Base-by-base conservation (phyloP, 2,797 vertebrate species). In the Salarias fasciatus region DNA sequence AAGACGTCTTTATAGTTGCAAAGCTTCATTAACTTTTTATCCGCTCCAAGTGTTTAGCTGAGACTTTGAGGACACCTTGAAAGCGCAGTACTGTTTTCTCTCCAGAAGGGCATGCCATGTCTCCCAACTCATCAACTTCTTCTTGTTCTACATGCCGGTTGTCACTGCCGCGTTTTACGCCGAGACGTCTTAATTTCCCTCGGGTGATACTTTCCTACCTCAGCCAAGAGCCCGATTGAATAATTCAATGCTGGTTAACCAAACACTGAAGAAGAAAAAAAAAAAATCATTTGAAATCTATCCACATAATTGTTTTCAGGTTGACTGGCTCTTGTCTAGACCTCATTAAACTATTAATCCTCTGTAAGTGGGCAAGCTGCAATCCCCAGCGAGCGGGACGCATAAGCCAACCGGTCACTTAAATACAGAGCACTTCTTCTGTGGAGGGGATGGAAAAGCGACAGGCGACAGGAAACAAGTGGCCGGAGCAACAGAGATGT, bases 321-420 rank as follows among this genome's bases (percentile, higher is more conserved):
- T 86, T 84, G 85, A 89, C 84, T 85, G 76, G 76, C 80, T 86
- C 80, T 89, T 70, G 83, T 86, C 88, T 83, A 80, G 79, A 88
- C 83, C 84, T 89, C 86, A 89, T 91, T 92, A 91, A 85, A 86
- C 86, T 87, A 86, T 89, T 89, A 90, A 86, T 88, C 84, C 87
- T 70, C 64, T 70, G 66, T 84, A 85, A 90, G 79, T 83, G 83
- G 81, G 71, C 61, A 65, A 72, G 70, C 71, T 65, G 66, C 76
- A 84, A 63, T 82, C 80, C 82, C 81, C 64, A 63, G 80, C 5
- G 64, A 78, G 66, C 28, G 43, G 72, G 58, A 69, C 59, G 79
- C 50, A 74, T 75, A 58, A 85, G 80, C 74, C 79, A 77, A 80
- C 66, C n/a, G 72, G 82, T 84, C 78, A 79, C 76, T 86, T 83